Evolutionary conservation across 2,888 invertebrate genomes (phyloP).

Genomic region (Dolomedes plantarius): DNA sequence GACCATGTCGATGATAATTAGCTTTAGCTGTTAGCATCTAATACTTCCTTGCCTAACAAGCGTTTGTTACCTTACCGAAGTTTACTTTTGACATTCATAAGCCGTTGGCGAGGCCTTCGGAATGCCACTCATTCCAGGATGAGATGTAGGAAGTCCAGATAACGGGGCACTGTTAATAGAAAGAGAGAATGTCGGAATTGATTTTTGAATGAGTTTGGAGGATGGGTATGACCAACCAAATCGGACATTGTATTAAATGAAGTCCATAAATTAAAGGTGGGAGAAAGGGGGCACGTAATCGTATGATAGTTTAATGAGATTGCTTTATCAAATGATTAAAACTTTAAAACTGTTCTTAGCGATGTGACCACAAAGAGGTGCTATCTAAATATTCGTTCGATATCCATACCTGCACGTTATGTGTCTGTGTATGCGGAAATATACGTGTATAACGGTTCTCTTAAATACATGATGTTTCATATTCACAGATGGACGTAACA

Average conservation of each 20-base stretch:
- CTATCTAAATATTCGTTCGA: no score
- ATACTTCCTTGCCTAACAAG: slow-evolving; percentile 30
- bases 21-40: slow-evolving; percentile 31
- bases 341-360: no score
- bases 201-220: slow-evolving; percentile 15
- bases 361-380: no score
- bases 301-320: no score
- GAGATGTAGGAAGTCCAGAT: slow-evolving; percentile 5
- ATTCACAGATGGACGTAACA: no score
- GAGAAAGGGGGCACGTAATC: no score
- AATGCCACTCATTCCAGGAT: slow-evolving; percentile 10
- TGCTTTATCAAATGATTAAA: no score
- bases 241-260: neutral
- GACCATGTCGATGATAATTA: slow-evolving; percentile 40
- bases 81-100: slow-evolving; percentile 14
- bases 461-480: no score
- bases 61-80: slow-evolving; percentile 21
- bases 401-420: no score
- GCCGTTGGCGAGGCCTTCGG: slow-evolving; percentile 18
- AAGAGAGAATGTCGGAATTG: neutral
- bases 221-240: neutral
- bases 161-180: neutral
- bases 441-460: no score
- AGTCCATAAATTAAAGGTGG: neutral
- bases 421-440: no score